Evolutionary conservation across 2,797 vertebrate genomes (phyloP).

Genomic region (Platalea minor): DNA sequence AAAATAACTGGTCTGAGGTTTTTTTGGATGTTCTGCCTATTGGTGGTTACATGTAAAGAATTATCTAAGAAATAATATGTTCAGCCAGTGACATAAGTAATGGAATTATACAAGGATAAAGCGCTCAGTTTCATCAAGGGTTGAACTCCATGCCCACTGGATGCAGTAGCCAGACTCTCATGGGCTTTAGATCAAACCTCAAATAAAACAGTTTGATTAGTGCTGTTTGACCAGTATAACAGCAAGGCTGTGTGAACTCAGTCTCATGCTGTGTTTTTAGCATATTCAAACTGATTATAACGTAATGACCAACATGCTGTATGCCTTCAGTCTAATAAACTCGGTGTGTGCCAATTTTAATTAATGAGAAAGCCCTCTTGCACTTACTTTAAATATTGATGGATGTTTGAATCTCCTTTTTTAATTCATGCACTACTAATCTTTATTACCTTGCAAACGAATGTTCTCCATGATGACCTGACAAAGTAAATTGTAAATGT

Average conservation of each 20-base stretch:
- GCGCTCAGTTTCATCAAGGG: not conserved
- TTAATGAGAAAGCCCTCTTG: not conserved
- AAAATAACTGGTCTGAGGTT: not conserved
- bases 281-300: not conserved
- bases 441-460: not conserved
- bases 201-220: constrained; percentile 16
- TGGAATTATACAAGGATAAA: not conserved
- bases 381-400: not conserved
- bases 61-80: not conserved
- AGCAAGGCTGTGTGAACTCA: not conserved
- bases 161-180: not conserved
- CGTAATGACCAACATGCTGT: not conserved
- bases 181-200: constrained; percentile 15
- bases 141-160: not conserved
- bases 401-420: not conserved
- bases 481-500: not conserved
- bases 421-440: not conserved
- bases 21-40: not conserved
- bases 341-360: not conserved
- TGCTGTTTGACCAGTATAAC: constrained; percentile 5
- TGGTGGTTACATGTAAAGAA: not conserved
- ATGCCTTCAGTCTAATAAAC: not conserved
- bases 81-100: not conserved
- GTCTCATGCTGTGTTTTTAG: not conserved
- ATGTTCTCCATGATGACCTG: not conserved